A percentile compares a stretch with the other conserved stretches of the same genome.
Conservation (phyloP, 2,888 invertebrate species). For the Linnaemya vulpina region DNA sequence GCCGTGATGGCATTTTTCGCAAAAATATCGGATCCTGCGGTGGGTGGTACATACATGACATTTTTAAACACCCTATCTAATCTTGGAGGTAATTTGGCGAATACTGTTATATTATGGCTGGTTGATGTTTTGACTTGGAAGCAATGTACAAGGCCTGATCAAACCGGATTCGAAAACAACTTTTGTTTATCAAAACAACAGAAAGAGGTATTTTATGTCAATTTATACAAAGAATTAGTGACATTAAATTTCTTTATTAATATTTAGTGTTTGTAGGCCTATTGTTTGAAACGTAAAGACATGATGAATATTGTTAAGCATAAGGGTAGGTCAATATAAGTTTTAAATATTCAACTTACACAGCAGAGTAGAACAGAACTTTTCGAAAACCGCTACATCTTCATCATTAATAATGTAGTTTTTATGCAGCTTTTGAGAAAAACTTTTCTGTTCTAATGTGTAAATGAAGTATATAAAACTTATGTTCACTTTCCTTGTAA, state of each 20-base stretch:
- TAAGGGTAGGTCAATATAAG: too few relatives aligned
- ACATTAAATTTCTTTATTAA: neutral
- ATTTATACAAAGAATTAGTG: neutral
- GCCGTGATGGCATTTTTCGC: conserved; percentile 99
- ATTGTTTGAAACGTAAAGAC: too few relatives aligned
- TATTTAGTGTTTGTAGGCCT: too few relatives aligned
- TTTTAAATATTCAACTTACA: too few relatives aligned
- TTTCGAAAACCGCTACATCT: too few relatives aligned
- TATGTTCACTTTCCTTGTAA: too few relatives aligned
- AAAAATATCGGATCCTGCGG: conserved; percentile 96
- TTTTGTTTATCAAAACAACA: conserved; percentile 86
- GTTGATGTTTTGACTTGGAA: conserved; percentile 95
- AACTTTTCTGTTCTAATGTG: too few relatives aligned
- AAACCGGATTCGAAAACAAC: conserved; percentile 83
- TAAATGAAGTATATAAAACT: too few relatives aligned
- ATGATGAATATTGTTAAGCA: too few relatives aligned
- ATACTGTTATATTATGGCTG: conserved; percentile 94
- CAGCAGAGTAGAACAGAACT: too few relatives aligned
- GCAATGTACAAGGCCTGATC: conserved; percentile 84
- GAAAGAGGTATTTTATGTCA: conserved; percentile 86
- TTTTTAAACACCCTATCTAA: conserved; percentile 97
- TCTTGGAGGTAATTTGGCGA: conserved; percentile 99
- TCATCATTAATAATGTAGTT: too few relatives aligned
- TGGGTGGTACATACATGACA: conserved; percentile 99
- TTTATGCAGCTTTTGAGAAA: too few relatives aligned